Base-by-base conservation (phyloP, 2,888 invertebrate species). In the Drosophila basisetae region DNA sequence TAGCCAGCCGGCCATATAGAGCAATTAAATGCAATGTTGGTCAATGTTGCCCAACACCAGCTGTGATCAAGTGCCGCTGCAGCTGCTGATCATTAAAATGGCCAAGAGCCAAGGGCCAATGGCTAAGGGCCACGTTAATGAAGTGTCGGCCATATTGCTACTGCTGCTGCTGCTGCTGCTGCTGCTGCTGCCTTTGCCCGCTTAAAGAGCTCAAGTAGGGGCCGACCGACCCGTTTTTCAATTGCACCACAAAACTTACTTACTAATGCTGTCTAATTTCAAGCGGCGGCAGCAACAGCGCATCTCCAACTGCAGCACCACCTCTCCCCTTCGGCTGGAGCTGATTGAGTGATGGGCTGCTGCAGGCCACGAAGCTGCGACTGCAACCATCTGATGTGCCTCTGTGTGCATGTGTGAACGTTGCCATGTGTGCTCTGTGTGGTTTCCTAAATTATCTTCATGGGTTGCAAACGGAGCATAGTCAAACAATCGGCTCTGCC, bases 371-470 rank as follows among this genome's bases (percentile, higher is more conserved):
- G 47, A 59, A 33, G 25, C 52, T 55, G 37, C 37, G 28, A 62
- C 54, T 39, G 59, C 64, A 54, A 54, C 60, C 39, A 39, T 50
- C 60, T 61, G 41, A 52, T 59, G 61, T 65, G 54, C 55, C 28
- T 43, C 22, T 28, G 41, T 52, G 22, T 49, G 37, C 63, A 18
- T 67, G 50, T 49, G 63, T 59, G 35, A 56, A 64, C 58, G 47
- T 62, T 37, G 37, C 37, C 25, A 50, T 63, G 65, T 67, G 49
- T 69, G 25, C 54, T 62, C 33, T 72, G 55, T 82, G 82, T 65
- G 83, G 79, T 79, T 81, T 79, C 62, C 52, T 70, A 81, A 81
- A 83, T 83, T 81, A 83, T 83, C 76, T 81, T 54, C 80, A 73
- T 74, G 78, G 69, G 67, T 62, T 58, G 54, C 56, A 56, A 22